Base-by-base conservation (phyloP, 2,113 vertebrate genomes). In the rabbit (Oryctolagus cuniculus) region DNA sequence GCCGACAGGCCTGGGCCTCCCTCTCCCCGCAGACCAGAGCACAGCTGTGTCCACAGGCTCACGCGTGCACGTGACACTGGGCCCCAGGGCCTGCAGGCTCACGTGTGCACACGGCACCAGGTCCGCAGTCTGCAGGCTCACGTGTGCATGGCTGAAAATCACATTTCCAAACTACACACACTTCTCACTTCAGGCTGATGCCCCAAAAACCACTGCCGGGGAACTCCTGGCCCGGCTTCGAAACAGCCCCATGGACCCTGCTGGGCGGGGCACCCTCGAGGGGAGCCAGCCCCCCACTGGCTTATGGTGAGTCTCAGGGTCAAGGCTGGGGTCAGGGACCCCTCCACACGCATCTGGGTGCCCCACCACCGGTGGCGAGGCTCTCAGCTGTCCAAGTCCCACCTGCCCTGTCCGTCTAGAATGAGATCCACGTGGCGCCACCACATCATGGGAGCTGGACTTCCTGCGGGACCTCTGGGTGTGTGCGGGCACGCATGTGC, bases 291-390 rank as follows among this genome's bases (percentile, higher is more conserved):
- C 69, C 67, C 44, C 21, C 27, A 16, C 66, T 61, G 15, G 21
- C 36, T 36, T 16, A 2, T 1, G 5, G 31, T 3, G 22, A 3
- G 34, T 27, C 72, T 84, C 8, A 0, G 0, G 2, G 51, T 34
- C 31, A 2, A 36, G 6, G 24, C 80, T 2, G n/a, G 74, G 36
- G 51, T 6, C 36, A 1, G 64, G 44, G 19, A 8, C 34, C 15
- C 44, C 0, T 58, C 55, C 4, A 13, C 10, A 27, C 10, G 25
- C 27, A 7, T 13, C 61, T 7, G 27, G 90, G n/a, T 17, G 55
- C 6, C 55, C 55, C 13, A 19, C 44, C 17, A 58, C 55, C 6
- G 55, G 55, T 58, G 17, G 55, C 16, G 19, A 58, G 19, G 55
- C 55, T 58, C 19, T 44, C 44, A 0, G 69, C 55, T 2, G 29